Evolutionary conservation across 2,113 vertebrate genomes (phyloP), one percentile per base, ranked within the genome.

Genomic region (Melozone crissalis): DNA sequence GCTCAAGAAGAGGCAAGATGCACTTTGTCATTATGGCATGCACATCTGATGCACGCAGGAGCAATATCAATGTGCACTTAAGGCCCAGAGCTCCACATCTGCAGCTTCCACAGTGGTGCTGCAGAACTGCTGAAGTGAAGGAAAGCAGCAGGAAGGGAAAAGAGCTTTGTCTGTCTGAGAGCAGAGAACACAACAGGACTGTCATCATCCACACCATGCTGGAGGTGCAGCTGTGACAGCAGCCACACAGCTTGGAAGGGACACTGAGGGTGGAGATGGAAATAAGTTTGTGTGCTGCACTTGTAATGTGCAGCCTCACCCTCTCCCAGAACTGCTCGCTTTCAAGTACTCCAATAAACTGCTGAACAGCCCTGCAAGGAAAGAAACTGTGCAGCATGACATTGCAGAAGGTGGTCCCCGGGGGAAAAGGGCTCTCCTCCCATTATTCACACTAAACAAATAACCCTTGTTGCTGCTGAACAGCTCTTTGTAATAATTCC

Each of bases 131-230:
- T 43, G 17, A 18, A 35, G 69, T 4, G 58, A 67, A 35, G 1
- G 0, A 4, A 17, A 73, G 49, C 61, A 80, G 52, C 57, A 78
- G 80, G 3, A 79, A 27, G 41, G 33, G 14, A 23, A 30, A n/a
- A 35, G 9, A 81, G 16, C 17, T 54, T 6, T 28, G 47, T 47
- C 41, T 28, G 47, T 47, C 41, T 31, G 18, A 73, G 75, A 28
- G 4, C 19, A 26, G 0, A 15, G 28, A 62, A 9, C 17, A 16
- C 28, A 24, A 6, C 28, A 37, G 85, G n/a, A 7, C 24, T 16
- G 41, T 3, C 14, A 8, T 1, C 4, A 51, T 35, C 17, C 72
- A 9, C 14, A 4, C 5, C 13, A 1, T 14, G 31, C 39, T 27
- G 11, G 1, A 1, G 7, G 12, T 14, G 35, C 80, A 39, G 69